A percentile compares a stretch with the other conserved stretches of the same genome.
Conservation (phyloP, 1,140 invertebrate species). For the Habropoda laboriosa region DNA sequence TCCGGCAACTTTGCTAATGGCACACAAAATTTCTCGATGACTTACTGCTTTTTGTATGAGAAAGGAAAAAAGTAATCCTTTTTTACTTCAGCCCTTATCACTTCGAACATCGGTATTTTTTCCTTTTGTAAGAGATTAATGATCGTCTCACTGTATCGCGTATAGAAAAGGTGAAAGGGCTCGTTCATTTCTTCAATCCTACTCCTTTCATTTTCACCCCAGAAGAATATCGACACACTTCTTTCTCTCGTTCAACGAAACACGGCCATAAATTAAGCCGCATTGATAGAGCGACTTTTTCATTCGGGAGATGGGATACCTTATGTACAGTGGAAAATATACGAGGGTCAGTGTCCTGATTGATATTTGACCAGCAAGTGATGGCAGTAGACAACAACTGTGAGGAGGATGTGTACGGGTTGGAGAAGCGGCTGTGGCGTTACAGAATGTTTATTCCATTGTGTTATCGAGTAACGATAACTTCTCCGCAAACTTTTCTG, state of each 20-base stretch:
- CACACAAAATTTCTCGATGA: neutral
- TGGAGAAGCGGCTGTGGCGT: constrained; percentile 1
- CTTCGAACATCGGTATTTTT: neutral
- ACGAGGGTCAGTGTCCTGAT: neutral
- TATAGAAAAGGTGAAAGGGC: neutral
- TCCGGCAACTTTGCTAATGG: neutral
- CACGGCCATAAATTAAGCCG: neutral
- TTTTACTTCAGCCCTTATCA: neutral
- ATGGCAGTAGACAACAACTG: constrained; percentile 17
- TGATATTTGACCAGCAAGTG: constrained; percentile 1
- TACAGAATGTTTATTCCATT: neutral
- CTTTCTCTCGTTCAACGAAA: neutral
- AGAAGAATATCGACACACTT: neutral
- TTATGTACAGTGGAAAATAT: constrained; percentile 9
- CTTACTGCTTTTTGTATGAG: neutral
- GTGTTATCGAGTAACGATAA: neutral
- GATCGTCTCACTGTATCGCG: too few species aligned
- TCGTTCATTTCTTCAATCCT: neutral
- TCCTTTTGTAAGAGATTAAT: neutral
- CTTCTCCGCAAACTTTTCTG: neutral
- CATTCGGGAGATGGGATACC: neutral
- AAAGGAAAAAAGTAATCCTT: neutral
- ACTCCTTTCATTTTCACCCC: neutral
- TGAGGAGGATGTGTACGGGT: neutral
- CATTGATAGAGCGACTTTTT: neutral